These are phyloP conservation scores for Aldabrachelys gigantea DNA, from an alignment of 2,113 vertebrate genomes.

Conservation along the genomic window DNA sequence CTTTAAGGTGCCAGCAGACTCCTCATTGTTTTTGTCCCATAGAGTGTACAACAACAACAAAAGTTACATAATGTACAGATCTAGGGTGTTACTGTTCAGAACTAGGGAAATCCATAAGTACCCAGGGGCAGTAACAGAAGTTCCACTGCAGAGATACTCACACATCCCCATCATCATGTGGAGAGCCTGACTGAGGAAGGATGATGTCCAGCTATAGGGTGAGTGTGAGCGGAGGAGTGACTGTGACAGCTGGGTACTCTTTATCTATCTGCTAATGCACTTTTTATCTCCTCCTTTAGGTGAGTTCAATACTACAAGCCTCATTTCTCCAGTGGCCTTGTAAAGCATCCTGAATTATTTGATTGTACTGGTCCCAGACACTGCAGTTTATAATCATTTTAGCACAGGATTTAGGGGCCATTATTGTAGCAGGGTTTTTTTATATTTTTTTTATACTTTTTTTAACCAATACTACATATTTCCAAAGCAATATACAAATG, in stretches of 20 bases:
- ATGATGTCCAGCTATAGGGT: background rate
- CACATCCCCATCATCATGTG: fast-evolving
- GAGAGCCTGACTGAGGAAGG: background rate
- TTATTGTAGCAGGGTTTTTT: background rate
- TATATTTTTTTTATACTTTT: background rate
- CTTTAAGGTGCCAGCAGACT: too few relatives aligned
- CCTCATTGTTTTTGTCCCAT: background rate
- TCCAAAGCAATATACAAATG: background rate
- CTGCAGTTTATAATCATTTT: background rate
- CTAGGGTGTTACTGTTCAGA: fast-evolving
- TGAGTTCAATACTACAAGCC: background rate
- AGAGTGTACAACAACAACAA: background rate
- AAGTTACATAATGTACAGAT: background rate
- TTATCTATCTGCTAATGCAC: conserved; percentile 50
- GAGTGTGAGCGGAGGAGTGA: background rate
- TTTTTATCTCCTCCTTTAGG: conserved; percentile 42
- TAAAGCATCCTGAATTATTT: background rate
- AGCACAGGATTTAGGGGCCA: background rate
- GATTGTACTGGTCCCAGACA: background rate
- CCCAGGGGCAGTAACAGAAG: background rate
- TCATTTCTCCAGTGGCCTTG: conserved; percentile 6
- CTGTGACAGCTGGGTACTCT: background rate
- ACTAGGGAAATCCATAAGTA: background rate
- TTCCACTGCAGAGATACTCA: background rate
- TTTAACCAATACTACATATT: background rate